phyloP scores from a whole-genome alignment of 2,797 vertebrate species.

The Yasuhikotakia modesta region DNA sequence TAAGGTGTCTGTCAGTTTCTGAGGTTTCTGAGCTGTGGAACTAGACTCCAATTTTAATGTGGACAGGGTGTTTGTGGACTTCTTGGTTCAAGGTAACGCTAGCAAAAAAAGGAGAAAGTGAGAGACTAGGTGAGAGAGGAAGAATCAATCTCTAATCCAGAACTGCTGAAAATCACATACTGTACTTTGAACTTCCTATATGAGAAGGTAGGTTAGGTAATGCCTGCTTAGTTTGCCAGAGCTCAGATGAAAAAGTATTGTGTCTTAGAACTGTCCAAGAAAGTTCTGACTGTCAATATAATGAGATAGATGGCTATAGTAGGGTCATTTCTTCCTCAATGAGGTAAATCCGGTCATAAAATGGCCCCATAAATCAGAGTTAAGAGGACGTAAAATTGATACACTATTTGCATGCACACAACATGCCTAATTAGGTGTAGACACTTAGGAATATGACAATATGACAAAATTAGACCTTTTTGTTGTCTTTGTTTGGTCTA shows the following conservation, averaged over 20 bases:
- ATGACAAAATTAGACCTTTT: background rate
- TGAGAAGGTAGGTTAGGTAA: conserved; percentile 62
- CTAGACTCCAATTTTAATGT: conserved; percentile 16
- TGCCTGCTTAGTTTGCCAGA: conserved; percentile 64
- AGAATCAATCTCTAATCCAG: conserved; percentile 66
- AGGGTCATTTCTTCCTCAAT: conserved; percentile 23
- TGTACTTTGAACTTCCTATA: conserved; percentile 59
- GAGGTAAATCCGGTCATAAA: conserved; percentile 22
- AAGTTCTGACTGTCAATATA: conserved; percentile 23
- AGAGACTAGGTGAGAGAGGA: conserved; percentile 40
- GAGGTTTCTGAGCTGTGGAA: background rate
- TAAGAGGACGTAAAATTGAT: conserved; percentile 18
- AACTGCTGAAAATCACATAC: conserved; percentile 58
- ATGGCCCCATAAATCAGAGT: conserved; percentile 22
- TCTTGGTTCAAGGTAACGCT: conserved; percentile 4
- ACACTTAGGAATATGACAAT: background rate
- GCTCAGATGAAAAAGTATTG: conserved; percentile 3
- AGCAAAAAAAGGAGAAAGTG: conserved; percentile 22
- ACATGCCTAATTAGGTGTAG: conserved; percentile 12
- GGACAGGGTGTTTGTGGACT: conserved; percentile 1
- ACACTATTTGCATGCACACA: background rate
- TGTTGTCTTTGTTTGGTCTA: background rate
- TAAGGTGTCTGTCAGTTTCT: background rate
- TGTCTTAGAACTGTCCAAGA: conserved; percentile 1
- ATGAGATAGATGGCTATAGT: conserved; percentile 44